A percentile compares a stretch with the other conserved stretches of the same genome.
Evolutionary conservation across 2,888 invertebrate species (phyloP).

Genomic region (Danaus chrysippus): DNA sequence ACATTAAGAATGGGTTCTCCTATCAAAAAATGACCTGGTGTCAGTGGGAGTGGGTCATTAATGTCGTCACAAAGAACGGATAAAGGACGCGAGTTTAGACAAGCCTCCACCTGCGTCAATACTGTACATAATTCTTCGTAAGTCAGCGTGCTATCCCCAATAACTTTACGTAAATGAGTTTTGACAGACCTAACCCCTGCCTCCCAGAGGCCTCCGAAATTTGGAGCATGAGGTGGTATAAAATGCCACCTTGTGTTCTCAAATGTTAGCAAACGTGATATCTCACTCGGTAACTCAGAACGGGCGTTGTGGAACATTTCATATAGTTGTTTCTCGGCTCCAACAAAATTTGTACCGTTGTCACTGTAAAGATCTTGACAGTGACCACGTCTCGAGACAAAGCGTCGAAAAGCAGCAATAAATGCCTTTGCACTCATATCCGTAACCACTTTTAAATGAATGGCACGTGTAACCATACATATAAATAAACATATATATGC

Average conservation of each 20-base stretch:
- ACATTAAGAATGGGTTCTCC: conserved; percentile 14
- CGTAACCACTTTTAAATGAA: too few relatives aligned
- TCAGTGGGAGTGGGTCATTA: conserved; percentile 22
- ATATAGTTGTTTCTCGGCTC: conserved; percentile 2
- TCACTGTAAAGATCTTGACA: conserved; percentile 22
- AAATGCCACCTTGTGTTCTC: conserved; percentile 23
- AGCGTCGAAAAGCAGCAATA: conserved; percentile 22
- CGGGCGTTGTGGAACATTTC: neutral
- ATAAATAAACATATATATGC: too few relatives aligned
- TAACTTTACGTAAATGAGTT: neutral
- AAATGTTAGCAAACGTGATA: conserved; percentile 11
- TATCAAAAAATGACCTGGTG: conserved; percentile 20
- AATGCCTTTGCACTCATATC: conserved; percentile 15
- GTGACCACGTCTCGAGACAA: conserved; percentile 18
- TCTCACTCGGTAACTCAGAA: conserved; percentile 14
- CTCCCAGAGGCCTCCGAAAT: conserved; percentile 30
- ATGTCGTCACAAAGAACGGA: too few relatives aligned
- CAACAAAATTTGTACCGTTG: conserved; percentile 20
- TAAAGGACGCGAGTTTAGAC: conserved; percentile 28
- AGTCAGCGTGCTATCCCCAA: conserved; percentile 15
- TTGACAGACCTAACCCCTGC: conserved; percentile 17
- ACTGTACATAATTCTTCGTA: conserved; percentile 27
- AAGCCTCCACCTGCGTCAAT: conserved; percentile 24
- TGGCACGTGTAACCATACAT: conserved; percentile 12
- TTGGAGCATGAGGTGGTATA: conserved; percentile 24